Conservation (phyloP, 2,888 invertebrate genomes). For the Kryphioiulus occultus region DNA sequence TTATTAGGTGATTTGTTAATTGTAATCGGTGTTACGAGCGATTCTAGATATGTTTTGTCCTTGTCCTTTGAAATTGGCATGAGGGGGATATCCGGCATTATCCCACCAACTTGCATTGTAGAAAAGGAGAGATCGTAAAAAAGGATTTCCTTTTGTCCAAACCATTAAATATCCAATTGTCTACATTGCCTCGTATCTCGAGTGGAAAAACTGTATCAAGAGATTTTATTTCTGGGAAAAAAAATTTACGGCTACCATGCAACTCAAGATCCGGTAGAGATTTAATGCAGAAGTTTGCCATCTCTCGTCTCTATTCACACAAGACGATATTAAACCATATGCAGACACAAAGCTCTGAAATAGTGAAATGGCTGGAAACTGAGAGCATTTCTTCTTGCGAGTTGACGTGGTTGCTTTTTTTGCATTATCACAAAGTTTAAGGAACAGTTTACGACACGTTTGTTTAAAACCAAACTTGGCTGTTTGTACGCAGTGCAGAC, state of each 20-base stretch:
- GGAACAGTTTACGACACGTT: not conserved
- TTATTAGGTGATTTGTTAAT: constrained; percentile 31
- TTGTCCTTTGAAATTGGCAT: constrained; percentile 12
- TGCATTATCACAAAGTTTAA: not conserved
- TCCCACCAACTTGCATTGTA: constrained; percentile 16
- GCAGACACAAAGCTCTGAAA: not conserved
- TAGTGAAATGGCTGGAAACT: not conserved
- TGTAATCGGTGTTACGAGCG: not conserved
- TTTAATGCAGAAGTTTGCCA: constrained; percentile 14
- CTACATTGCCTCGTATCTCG: constrained; percentile 30
- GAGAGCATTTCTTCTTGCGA: not conserved
- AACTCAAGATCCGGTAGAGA: constrained; percentile 2
- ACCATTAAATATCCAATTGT: constrained; percentile 31
- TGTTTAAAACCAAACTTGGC: not conserved
- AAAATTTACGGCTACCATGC: not conserved
- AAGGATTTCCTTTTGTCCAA: constrained; percentile 35
- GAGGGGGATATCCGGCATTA: constrained; percentile 28
- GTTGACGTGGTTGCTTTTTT: not conserved
- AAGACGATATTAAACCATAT: not conserved
- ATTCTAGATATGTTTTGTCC: constrained; percentile 21
- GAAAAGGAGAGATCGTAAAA: constrained; percentile 30
- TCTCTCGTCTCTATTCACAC: not conserved
- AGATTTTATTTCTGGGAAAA: constrained; percentile 31
- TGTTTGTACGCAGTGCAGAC: too few species aligned
- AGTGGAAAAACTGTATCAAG: constrained; percentile 30